Evolutionary conservation across 2,113 vertebrate species (phyloP).

Genomic region (Lonchura striata): DNA sequence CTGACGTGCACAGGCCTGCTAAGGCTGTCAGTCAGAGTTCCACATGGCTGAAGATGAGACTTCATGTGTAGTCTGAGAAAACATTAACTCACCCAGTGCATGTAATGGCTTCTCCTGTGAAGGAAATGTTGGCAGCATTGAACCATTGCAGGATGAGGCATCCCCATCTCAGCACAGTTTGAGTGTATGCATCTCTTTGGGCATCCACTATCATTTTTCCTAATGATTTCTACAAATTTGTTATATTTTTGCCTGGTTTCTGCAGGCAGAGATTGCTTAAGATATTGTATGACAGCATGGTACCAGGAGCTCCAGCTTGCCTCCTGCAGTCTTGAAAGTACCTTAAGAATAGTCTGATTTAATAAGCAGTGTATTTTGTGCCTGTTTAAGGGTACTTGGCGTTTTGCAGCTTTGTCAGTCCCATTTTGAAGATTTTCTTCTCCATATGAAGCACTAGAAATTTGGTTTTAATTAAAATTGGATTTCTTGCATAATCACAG

Average conservation of each 20-base stretch:
- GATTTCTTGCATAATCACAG: background rate
- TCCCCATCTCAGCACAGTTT: background rate
- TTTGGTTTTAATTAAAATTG: background rate
- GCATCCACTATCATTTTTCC: background rate
- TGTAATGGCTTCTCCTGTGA: background rate
- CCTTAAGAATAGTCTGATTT: background rate
- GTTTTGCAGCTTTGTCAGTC: background rate
- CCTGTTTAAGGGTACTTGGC: background rate
- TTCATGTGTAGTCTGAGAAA: background rate
- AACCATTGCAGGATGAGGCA: background rate
- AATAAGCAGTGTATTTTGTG: background rate
- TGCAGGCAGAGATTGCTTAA: background rate
- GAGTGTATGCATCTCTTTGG: background rate
- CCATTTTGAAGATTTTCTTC: background rate
- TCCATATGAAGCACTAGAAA: background rate
- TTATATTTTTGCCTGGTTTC: background rate
- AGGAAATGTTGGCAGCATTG: background rate
- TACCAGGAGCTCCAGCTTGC: background rate
- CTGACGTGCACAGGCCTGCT: background rate
- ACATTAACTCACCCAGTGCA: background rate
- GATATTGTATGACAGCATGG: background rate
- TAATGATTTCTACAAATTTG: background rate
- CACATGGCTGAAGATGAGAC: background rate
- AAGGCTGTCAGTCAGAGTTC: background rate
- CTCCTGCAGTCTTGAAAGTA: background rate